Evolutionary conservation across 2,113 vertebrate genomes (phyloP), one percentile per base, ranked within the genome.

Genomic region (Chionis minor): DNA sequence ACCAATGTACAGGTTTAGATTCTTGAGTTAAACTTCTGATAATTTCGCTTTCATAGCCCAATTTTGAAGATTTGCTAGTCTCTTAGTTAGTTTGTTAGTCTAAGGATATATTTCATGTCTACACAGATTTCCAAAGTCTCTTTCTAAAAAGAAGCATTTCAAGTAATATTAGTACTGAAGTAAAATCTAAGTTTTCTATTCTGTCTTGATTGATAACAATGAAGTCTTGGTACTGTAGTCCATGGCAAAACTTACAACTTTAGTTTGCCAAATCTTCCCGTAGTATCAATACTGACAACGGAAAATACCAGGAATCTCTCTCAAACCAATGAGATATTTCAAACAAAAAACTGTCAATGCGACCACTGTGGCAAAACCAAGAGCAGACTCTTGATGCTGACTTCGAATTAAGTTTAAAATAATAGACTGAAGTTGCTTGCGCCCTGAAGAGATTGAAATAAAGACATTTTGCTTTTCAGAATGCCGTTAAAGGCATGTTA

Each of bases 91-190:
- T 84, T 78, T 74, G 14, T 87, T 94, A 78, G 40, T 74, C 45
- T 47, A 69, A 66, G 15, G 18, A 79, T 72, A 30, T 33, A 77
- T 71, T 87, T 95, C 32, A 82, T 15, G 61, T 32, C 74, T 85
- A 91, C 18, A 71, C 10, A 82, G 42, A 72, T 92, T 85, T 88
- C 71, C 33, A 44, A 91, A 82, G 74, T 62, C 62, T 88, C 54
- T 72, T 81, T 88, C 72, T 86, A 90, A 86, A 88, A 94, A 1
- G 12, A 93, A 94, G 44, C 22, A 94, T 73, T 93, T 94, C 86
- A 95, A 96, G 85, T 94, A 95, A 44, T 55, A 84, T 65, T 93
- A 94, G 65, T 44, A 78, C 26, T 71, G 45, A 74, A 88, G 18
- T 85, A 82, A 92, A 81, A 92, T 44, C 0, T 22, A 90, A 91